Conservation (phyloP, 1,140 invertebrate species). For the roundworm (Caenorhabditis elegans) region DNA sequence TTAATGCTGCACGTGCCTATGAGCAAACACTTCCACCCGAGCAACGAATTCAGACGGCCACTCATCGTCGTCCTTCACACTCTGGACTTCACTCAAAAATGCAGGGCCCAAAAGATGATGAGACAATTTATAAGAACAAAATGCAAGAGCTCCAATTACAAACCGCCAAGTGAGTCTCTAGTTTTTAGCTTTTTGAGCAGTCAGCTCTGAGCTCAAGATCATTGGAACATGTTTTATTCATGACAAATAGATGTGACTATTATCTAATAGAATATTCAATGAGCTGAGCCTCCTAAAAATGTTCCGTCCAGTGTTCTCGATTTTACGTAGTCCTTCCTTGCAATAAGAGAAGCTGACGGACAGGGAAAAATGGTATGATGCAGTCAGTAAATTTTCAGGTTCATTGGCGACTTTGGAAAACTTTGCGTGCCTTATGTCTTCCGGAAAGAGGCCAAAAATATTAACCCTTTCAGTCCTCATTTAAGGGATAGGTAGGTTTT, state of each 20-base stretch:
- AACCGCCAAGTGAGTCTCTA: slow-evolving; percentile 28
- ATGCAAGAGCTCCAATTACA: slow-evolving; percentile 49
- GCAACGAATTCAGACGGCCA: slow-evolving; percentile 57
- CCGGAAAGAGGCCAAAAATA: slow-evolving; percentile 62
- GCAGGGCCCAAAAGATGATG: slow-evolving; percentile 16
- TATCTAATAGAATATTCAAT: not conserved
- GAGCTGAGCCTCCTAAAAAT: not conserved
- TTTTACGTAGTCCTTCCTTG: not conserved
- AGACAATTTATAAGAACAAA: slow-evolving; percentile 28
- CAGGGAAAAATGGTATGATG: too few relatives aligned
- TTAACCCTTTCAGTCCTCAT: slow-evolving; percentile 64
- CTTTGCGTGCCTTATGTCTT: slow-evolving; percentile 59
- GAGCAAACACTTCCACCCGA: slow-evolving; percentile 56
- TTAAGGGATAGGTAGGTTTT: slow-evolving; percentile 66
- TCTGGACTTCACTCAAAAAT: not conserved
- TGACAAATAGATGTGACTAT: not conserved
- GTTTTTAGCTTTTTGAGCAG: not conserved
- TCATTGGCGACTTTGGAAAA: slow-evolving; percentile 62
- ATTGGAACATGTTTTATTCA: not conserved
- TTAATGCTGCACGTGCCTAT: slow-evolving; percentile 52
- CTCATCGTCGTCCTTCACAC: not conserved
- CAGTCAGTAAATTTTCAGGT: slow-evolving; percentile 33
- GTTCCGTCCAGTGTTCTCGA: not conserved
- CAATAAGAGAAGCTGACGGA: too few relatives aligned
- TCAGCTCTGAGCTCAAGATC: not conserved